A percentile compares a stretch with the other conserved stretches of the same genome.
Evolutionary conservation across 23 tunicate genomes (phyloP).

Genomic region (Trididemnum clinides): DNA sequence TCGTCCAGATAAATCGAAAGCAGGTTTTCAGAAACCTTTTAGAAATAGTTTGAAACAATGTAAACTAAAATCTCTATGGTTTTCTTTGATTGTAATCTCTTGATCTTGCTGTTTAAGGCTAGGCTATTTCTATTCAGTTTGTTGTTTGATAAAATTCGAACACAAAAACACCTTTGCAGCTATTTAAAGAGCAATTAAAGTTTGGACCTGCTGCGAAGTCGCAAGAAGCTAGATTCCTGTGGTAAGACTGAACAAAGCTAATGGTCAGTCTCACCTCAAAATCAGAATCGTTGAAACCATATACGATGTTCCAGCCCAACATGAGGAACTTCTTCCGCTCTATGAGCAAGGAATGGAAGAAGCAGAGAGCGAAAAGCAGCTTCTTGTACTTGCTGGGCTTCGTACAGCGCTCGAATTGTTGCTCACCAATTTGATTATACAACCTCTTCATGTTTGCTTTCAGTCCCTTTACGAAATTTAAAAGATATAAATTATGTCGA

Average conservation of each 20-base stretch:
- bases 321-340: slow-evolving; percentile 99
- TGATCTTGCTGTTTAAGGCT: too few relatives aligned
- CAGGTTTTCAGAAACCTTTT: slow-evolving; percentile 99
- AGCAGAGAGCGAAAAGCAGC: slow-evolving; percentile 95
- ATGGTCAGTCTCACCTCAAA: slow-evolving; percentile 71
- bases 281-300: slow-evolving; percentile 99
- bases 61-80: too few relatives aligned
- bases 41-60: too few relatives aligned
- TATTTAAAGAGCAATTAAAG: too few relatives aligned
- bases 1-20: slow-evolving; percentile 99
- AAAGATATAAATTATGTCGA: too few relatives aligned
- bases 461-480: too few relatives aligned
- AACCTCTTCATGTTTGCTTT: slow-evolving; percentile 99
- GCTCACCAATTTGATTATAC: slow-evolving; percentile 78
- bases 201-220: too few relatives aligned
- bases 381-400: slow-evolving; percentile 90
- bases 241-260: too few relatives aligned
- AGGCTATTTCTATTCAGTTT: too few relatives aligned
- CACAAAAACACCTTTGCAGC: neutral
- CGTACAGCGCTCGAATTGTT: slow-evolving; percentile 77
- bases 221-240: too few relatives aligned
- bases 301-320: slow-evolving; percentile 99
- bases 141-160: neutral
- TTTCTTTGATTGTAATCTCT: too few relatives aligned
- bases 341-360: slow-evolving; percentile 96